Conservation (phyloP, 2,888 invertebrate genomes). For the Philonicus albiceps region DNA sequence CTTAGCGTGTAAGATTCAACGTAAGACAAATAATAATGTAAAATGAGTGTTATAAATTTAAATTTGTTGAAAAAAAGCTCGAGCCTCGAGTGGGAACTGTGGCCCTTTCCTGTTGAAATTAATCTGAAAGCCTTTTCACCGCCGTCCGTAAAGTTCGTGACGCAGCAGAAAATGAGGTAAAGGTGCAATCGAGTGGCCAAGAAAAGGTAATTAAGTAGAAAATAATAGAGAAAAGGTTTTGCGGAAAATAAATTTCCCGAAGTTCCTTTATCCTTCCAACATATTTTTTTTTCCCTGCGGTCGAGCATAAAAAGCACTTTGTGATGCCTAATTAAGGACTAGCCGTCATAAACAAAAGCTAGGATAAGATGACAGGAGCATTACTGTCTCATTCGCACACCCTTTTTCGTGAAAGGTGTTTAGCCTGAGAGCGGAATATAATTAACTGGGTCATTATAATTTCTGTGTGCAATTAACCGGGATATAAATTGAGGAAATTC, state of each 20-base stretch:
- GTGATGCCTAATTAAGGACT: constrained; percentile 10
- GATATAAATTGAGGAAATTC: constrained; percentile 5
- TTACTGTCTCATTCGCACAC: neutral
- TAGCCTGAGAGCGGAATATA: neutral
- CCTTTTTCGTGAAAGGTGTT: neutral
- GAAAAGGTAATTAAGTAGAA: constrained; percentile 34
- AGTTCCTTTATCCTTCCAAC: neutral
- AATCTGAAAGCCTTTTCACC: neutral
- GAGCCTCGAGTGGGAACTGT: neutral
- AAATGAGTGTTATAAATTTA: constrained; percentile 20
- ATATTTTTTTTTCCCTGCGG: neutral
- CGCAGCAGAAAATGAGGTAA: constrained; percentile 1
- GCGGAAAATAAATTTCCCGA: constrained; percentile 5
- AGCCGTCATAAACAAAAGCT: constrained; percentile 3
- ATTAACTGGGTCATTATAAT: neutral
- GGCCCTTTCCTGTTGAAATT: neutral
- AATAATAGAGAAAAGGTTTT: constrained; percentile 35
- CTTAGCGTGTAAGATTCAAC: neutral
- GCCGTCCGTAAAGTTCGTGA: neutral
- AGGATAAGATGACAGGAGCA: constrained; percentile 13
- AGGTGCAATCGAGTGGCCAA: neutral
- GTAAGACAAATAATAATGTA: constrained; percentile 31
- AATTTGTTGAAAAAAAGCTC: neutral
- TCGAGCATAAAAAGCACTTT: neutral
- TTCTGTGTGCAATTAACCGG: neutral